phyloP scores from a whole-genome alignment of 2,797 vertebrate species.

The Cetoscarus ocellatus region DNA sequence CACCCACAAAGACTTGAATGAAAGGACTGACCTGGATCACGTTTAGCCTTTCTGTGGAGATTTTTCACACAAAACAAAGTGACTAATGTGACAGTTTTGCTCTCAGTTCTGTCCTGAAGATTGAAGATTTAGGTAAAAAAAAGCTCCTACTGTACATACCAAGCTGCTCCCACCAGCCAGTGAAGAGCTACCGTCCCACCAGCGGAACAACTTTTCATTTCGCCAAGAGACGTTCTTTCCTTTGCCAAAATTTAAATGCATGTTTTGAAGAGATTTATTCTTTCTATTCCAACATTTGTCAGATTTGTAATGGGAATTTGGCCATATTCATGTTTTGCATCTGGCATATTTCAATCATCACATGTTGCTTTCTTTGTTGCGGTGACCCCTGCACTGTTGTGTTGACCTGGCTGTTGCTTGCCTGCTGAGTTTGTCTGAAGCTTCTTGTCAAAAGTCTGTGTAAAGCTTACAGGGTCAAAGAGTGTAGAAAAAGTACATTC shows the following conservation, averaged over 20 bases:
- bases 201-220: slow-evolving; percentile 26
- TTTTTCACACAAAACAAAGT: slow-evolving; percentile 30
- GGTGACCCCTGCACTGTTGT: slow-evolving; percentile 47
- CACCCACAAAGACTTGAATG: slow-evolving; percentile 38
- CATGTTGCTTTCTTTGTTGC: slow-evolving; percentile 42
- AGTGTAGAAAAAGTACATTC: slow-evolving; percentile 24
- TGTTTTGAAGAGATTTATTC: slow-evolving; percentile 56
- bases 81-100: slow-evolving; percentile 43
- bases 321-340: slow-evolving; percentile 49
- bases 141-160: slow-evolving; percentile 24
- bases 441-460: slow-evolving; percentile 38
- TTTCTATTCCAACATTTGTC: slow-evolving; percentile 32
- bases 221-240: slow-evolving; percentile 11
- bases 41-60: slow-evolving; percentile 31
- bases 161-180: slow-evolving; percentile 41
- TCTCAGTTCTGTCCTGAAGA: slow-evolving; percentile 29
- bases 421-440: slow-evolving; percentile 45
- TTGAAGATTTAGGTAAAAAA: slow-evolving; percentile 24
- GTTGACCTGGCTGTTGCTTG: slow-evolving; percentile 40
- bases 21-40: slow-evolving; percentile 42
- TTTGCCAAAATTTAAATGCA: slow-evolving; percentile 51
- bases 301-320: slow-evolving; percentile 32
- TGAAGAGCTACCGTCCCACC: slow-evolving; percentile 46
- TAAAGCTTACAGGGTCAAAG: slow-evolving; percentile 23
- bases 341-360: slow-evolving; percentile 16